These are phyloP conservation scores for Pheosia tremula DNA, from an alignment of 2,888 invertebrate genomes.

Conservation along the genomic window DNA sequence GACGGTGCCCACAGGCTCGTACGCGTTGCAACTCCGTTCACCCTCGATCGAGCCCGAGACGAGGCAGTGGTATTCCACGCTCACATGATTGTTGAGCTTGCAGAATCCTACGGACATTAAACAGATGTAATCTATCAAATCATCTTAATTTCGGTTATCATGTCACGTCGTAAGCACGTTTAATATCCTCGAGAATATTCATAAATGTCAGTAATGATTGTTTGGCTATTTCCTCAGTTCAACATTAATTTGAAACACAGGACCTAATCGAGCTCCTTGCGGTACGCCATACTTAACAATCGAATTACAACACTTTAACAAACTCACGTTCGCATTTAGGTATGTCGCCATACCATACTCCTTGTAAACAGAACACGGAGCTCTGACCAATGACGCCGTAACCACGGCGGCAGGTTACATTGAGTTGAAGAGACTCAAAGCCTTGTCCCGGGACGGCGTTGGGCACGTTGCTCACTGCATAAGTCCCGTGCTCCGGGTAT, in stretches of 20 bases:
- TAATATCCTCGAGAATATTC: too few species aligned
- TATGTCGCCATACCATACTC: conserved; percentile 47
- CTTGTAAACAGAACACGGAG: conserved; percentile 50
- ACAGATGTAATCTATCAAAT: too few species aligned
- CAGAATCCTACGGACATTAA: conserved; percentile 3
- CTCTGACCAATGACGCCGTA: conserved; percentile 45
- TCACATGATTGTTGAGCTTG: conserved; percentile 14
- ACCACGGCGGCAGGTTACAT: conserved; percentile 54
- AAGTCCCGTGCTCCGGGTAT: conserved; percentile 55
- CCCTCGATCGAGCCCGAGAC: conserved; percentile 4
- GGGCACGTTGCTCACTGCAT: conserved; percentile 44
- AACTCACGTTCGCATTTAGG: conserved; percentile 46
- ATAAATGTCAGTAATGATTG: too few species aligned
- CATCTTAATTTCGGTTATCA: too few species aligned
- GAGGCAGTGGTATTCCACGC: conserved; percentile 17
- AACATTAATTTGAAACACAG: not conserved
- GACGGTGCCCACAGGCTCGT: conserved; percentile 16
- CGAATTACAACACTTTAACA: not conserved
- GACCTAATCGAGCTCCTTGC: conserved; percentile 11
- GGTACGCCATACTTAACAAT: not conserved
- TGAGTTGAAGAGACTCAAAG: conserved; percentile 44
- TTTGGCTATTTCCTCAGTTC: too few species aligned
- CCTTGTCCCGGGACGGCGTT: conserved; percentile 49
- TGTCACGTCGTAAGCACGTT: too few species aligned
- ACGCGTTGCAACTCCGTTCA: conserved; percentile 6